Evolutionary conservation across 2,797 vertebrate species (phyloP).

Genomic region (Limosa lapponica): DNA sequence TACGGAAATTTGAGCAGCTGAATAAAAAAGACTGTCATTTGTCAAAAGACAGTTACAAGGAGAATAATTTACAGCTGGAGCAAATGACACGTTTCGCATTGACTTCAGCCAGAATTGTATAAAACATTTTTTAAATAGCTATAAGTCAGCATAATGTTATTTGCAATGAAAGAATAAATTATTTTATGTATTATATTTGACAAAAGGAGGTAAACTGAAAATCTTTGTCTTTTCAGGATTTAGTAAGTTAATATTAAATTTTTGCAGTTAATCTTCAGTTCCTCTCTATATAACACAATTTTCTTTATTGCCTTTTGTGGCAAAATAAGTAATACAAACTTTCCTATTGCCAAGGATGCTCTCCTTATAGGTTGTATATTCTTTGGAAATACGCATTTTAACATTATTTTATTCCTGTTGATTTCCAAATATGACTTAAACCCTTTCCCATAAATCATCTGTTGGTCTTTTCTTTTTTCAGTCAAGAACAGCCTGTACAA

Average conservation of each 20-base stretch:
- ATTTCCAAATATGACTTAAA: conserved; percentile 42
- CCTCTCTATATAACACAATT: neutral
- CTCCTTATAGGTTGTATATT: neutral
- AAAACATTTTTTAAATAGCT: conserved; percentile 10
- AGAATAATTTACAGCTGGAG: conserved; percentile 15
- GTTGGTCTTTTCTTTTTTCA: neutral
- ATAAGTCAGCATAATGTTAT: neutral
- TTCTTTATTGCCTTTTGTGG: conserved; percentile 15
- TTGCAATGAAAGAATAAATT: neutral
- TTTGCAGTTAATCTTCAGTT: conserved; percentile 16
- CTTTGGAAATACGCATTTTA: neutral
- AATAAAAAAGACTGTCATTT: conserved; percentile 16
- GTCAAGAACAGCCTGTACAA: neutral
- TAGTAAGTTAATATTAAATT: neutral
- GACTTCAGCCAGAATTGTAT: conserved; percentile 1
- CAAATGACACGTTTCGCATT: neutral
- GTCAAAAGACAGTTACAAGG: conserved; percentile 7
- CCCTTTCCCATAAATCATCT: neutral
- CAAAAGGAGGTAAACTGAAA: neutral
- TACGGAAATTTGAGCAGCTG: neutral
- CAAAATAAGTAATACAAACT: neutral
- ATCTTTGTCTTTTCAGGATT: neutral
- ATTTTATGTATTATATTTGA: neutral
- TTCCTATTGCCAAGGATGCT: neutral
- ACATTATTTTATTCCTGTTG: conserved; percentile 14